These are phyloP conservation scores for Drosophila lutescens DNA, from an alignment of 2,888 invertebrate genomes.

Conservation along the genomic window DNA sequence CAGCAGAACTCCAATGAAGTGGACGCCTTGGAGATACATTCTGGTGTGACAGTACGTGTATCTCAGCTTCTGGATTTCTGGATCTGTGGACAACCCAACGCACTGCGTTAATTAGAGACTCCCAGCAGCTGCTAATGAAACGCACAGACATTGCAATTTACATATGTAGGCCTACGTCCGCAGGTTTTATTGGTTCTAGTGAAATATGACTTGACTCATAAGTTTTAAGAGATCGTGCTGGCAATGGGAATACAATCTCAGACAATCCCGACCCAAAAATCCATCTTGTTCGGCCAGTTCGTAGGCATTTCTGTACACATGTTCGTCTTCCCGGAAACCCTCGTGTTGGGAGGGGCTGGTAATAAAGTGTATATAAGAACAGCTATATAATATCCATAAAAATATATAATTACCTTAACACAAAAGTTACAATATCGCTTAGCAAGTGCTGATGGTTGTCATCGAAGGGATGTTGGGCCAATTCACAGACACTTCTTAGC, in stretches of 20 bases:
- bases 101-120: conserved; percentile 41
- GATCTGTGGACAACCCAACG: conserved; percentile 15
- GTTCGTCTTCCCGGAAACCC: conserved; percentile 86
- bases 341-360: conserved; percentile 86
- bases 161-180: conserved; percentile 10
- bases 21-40: conserved; percentile 47
- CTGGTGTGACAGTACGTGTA: conserved; percentile 37
- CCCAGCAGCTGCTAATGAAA: conserved; percentile 65
- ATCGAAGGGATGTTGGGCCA: conserved; percentile 88
- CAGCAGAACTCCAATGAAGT: conserved; percentile 41
- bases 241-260: conserved; percentile 73
- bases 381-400: background rate
- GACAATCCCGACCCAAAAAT: conserved; percentile 74
- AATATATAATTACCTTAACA: conserved; percentile 86
- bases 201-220: conserved; percentile 66
- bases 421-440: conserved; percentile 88
- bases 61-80: background rate
- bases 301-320: conserved; percentile 80
- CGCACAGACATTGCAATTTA: conserved; percentile 37
- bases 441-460: conserved; percentile 86
- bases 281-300: conserved; percentile 81
- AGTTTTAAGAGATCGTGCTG: conserved; percentile 65
- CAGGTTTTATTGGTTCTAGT: conserved; percentile 16
- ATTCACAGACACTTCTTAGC: conserved; percentile 88
- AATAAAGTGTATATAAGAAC: background rate